phyloP scores from a whole-genome alignment of 2,113 vertebrate genomes.

The Catagonus wagneri region DNA sequence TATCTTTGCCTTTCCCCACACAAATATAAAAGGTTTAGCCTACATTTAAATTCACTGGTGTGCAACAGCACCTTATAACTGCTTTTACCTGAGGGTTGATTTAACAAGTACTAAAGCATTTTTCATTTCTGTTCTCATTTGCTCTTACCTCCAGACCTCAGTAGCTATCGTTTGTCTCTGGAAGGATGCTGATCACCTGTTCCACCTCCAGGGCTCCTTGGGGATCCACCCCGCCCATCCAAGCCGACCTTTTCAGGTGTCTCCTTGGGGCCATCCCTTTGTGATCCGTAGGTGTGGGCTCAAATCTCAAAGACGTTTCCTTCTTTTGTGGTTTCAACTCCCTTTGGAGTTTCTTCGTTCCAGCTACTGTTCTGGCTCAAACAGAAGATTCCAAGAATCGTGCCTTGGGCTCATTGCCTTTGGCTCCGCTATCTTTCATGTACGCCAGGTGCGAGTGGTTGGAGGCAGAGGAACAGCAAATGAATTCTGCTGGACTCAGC shows the following conservation, averaged over 20 bases:
- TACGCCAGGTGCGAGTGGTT: not conserved
- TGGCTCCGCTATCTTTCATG: not conserved
- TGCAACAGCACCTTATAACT: not conserved
- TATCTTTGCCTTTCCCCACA: not conserved
- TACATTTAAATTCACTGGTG: not conserved
- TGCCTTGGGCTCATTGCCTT: constrained; percentile 9
- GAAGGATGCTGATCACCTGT: not conserved
- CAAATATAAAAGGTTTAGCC: not conserved
- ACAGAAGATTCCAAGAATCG: not conserved
- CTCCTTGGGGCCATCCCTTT: not conserved
- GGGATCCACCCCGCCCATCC: too few relatives aligned
- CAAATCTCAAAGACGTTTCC: not conserved
- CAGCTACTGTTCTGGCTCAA: not conserved
- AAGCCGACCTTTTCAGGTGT: not conserved
- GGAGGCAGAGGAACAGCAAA: not conserved
- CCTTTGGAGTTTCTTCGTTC: not conserved
- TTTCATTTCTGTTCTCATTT: not conserved
- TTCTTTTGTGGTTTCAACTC: not conserved
- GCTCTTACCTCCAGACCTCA: not conserved
- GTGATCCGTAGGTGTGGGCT: not conserved
- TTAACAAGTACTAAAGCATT: not conserved
- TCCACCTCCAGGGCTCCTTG: not conserved
- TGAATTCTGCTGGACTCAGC: not conserved
- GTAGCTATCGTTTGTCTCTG: not conserved
- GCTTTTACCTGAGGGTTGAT: not conserved